phyloP scores from a whole-genome alignment of 2,113 vertebrate genomes.

The Rhinogobius similis region DNA sequence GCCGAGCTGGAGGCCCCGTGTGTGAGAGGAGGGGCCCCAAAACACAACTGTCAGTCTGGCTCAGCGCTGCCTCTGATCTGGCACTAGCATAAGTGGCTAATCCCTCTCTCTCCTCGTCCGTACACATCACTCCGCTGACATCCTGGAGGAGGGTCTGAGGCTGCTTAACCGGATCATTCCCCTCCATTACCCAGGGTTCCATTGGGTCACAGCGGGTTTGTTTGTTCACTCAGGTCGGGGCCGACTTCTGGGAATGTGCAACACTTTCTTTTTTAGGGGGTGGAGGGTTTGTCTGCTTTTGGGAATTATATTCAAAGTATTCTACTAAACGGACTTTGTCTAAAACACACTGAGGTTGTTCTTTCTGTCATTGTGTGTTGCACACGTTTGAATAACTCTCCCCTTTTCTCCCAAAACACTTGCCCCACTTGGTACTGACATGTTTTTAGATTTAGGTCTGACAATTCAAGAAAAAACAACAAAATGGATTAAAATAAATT shows the following conservation, averaged over 20 bases:
- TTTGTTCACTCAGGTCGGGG: slow-evolving; percentile 55
- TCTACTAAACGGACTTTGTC: no score
- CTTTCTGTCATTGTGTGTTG: no score
- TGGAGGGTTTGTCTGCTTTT: no score
- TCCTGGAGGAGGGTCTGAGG: slow-evolving; percentile 63
- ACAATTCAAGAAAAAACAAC: no score
- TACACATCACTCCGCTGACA: slow-evolving; percentile 35
- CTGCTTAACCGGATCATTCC: slow-evolving; percentile 73
- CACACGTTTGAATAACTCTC: no score
- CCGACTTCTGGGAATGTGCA: slow-evolving; percentile 29
- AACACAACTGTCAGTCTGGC: slow-evolving; percentile 70
- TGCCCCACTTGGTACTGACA: no score
- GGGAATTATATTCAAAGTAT: no score
- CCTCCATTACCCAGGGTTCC: slow-evolving; percentile 27
- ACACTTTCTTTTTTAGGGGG: neutral
- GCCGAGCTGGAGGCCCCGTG: neutral
- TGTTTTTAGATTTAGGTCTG: no score
- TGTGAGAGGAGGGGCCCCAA: slow-evolving; percentile 47
- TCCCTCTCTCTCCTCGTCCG: slow-evolving; percentile 24
- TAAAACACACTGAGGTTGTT: no score
- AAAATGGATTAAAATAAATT: no score
- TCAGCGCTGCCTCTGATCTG: slow-evolving; percentile 71
- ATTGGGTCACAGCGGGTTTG: slow-evolving; percentile 30
- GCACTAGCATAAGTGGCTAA: slow-evolving; percentile 68
- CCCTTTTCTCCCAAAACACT: no score